Base-by-base conservation (phyloP, 2,888 invertebrate genomes). In the Polia nebulosa region DNA sequence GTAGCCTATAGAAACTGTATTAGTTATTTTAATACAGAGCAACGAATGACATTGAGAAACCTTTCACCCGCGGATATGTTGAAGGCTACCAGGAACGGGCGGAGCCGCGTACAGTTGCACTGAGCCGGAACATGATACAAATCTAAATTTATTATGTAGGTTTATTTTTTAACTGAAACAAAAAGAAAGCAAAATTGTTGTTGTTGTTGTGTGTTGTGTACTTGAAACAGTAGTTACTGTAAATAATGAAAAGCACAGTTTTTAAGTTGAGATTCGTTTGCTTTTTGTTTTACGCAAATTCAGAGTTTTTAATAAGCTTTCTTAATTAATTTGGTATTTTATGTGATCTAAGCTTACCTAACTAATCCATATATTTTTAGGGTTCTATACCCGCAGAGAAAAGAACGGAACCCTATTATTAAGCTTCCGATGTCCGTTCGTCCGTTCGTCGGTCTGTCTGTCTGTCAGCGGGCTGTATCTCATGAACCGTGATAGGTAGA, bases 21-120 rank as follows among this genome's bases (percentile, higher is more conserved):
- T 72, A 71, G 73, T 80, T 76, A 72, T 68, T 67, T 76, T 59
- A 65, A 58, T 58, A 61, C 11, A 60, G 66, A 72, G 41, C 78
- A 82, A 84, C 72, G 73, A 84, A 77, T 85, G 89, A 87, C 90
- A 90, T 89, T 91, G 90, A 85, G 72, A 87, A 78, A 83, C 93
- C 93, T 93, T 93, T 93, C 93, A 92, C 93, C 78, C 53, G 55
- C 76, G 86, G 85, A 88, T 85, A 76, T 66, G 79, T 76, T 72
- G 91, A 91, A 93, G 93, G 93, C 80, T 63, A 92, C 62, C 91
- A 72, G 89, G 90, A 89, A 85, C 83, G 80, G 83, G 83, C 82
- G 83, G 77, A 65, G 77, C 64, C 32, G 52, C 20, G 20, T 13
- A 36, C 27, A 55, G n/a, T 61, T 61, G 56, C 59, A 80, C 11